Percentiles rank a stretch among this genome's conserved stretches.
phyloP scores from a whole-genome alignment of 53 echinoderm and acorn worm genomes.

The Hippasteria phrygiana region DNA sequence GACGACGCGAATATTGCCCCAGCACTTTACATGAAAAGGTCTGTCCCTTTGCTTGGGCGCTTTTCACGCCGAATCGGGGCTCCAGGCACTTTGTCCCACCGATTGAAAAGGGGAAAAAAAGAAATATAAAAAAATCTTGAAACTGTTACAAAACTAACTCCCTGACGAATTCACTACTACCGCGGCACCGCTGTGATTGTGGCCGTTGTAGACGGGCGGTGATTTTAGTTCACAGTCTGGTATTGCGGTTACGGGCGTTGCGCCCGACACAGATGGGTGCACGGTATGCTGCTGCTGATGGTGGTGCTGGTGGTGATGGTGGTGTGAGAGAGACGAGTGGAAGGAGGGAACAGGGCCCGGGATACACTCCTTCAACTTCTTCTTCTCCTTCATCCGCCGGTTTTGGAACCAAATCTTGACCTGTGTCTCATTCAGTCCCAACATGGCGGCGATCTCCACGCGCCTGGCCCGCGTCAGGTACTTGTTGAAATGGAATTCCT shows the following conservation, averaged over 20 bases:
- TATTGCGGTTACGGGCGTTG: slow-evolving; percentile 19
- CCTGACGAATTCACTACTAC: slow-evolving; percentile 46
- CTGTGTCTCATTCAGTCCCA: slow-evolving; percentile 99
- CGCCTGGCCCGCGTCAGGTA: slow-evolving; percentile 95
- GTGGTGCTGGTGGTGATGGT: slow-evolving; percentile 48
- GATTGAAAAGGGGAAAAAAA: slow-evolving; percentile 33
- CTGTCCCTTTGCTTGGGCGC: slow-evolving; percentile 25
- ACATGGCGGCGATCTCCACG: slow-evolving; percentile 97
- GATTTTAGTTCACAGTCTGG: slow-evolving; percentile 57
- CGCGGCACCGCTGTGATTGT: slow-evolving; percentile 58
- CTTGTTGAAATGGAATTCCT: slow-evolving; percentile 99
- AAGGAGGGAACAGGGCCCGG: slow-evolving; percentile 71
- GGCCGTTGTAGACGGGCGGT: slow-evolving; percentile 41
- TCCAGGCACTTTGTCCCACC: slow-evolving; percentile 59
- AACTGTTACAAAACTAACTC: slow-evolving; percentile 66
- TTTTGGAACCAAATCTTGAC: slow-evolving; percentile 99
- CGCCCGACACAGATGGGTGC: slow-evolving; percentile 24
- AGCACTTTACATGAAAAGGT: slow-evolving; percentile 50
- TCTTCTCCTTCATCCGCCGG: slow-evolving; percentile 99
- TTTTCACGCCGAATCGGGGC: slow-evolving; percentile 53
- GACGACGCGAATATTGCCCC: slow-evolving; percentile 13
- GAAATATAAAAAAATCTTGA: slow-evolving; percentile 12
- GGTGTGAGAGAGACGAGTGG: slow-evolving; percentile 50
- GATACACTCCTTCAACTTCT: slow-evolving; percentile 98
- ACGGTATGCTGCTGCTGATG: slow-evolving; percentile 57